Base-by-base conservation (phyloP, 2,888 invertebrate species). In the Brachyptera putata region DNA sequence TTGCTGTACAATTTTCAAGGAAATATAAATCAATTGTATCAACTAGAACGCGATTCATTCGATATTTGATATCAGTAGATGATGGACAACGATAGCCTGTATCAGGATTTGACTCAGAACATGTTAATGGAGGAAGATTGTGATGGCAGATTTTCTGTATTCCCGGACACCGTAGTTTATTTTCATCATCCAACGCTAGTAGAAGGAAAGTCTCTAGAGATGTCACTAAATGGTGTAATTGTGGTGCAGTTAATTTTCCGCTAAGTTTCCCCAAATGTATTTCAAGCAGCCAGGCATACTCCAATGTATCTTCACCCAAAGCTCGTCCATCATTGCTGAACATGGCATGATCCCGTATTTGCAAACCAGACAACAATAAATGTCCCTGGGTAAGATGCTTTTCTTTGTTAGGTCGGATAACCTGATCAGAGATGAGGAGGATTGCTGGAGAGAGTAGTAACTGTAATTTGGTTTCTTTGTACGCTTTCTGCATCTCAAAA, bases 281-380 rank as follows among this genome's bases (percentile, higher is more conserved):
- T 74, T 99, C 98, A 68, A 98, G 85, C 68, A 97, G 80, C 99
- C 99, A 99, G 0, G 91, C 94, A 73, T 99, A 99, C 73, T 99
- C 99, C 16, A 98, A 76, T 0, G 97, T 96, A 69, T 97, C 97
- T 73, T 95, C 89, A 69, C 95, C 94, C 18, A 96, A 79, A 7
- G 87, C 85, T 64, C 95, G 82, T 58, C 93, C 95, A 59, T 91
- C 86, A 70, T 92, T 92, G 67, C 97, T 97, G 72, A 98, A 99
- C 86, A 95, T 91, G 0, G 95, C 95, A 73, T 96, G 95, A 0
- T 97, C 98, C 67, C 98, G 83, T 61, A 91, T 83, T 82, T 89
- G 91, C 49, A 92, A 80, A 0, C 91, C 91, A 1, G 92, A 91
- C 3, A 94, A 76, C 79, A 92, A 84, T 60, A 94, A 74, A 72